Conservation (phyloP, 2,797 vertebrate genomes). For the Lepus oiostolus region DNA sequence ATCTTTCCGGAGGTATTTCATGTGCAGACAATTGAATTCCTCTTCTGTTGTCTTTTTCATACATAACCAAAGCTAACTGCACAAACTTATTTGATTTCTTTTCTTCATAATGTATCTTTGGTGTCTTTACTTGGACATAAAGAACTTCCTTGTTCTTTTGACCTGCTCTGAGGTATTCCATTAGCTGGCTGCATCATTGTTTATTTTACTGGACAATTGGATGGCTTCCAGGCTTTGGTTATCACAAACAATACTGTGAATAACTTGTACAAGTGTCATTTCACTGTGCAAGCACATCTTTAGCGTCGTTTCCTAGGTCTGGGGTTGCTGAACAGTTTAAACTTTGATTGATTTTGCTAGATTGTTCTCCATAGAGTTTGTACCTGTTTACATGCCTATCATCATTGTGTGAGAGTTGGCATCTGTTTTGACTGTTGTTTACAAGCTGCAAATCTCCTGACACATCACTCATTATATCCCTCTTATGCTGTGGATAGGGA, state of each 20-base stretch:
- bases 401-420: neutral
- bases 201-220: slow-evolving; percentile 27
- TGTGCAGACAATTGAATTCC: slow-evolving; percentile 41
- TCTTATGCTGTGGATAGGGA: neutral
- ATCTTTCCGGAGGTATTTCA: slow-evolving; percentile 43
- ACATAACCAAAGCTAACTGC: neutral
- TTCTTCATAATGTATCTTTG: neutral
- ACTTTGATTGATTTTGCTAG: neutral
- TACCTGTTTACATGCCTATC: neutral
- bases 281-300: neutral
- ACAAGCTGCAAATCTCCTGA: slow-evolving; percentile 15
- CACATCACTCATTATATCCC: neutral
- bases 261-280: slow-evolving; percentile 26
- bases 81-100: neutral
- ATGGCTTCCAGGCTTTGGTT: slow-evolving; percentile 24
- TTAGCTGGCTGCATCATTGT: neutral
- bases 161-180: neutral
- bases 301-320: slow-evolving; percentile 24
- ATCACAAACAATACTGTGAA: neutral
- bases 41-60: neutral
- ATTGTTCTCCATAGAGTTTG: neutral
- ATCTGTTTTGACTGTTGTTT: slow-evolving; percentile 10
- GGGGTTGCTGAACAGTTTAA: slow-evolving; percentile 31
- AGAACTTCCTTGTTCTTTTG: neutral
- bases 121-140: neutral